Conservation (phyloP, 2,888 invertebrate species). For the Pachydiplax longipennis region DNA sequence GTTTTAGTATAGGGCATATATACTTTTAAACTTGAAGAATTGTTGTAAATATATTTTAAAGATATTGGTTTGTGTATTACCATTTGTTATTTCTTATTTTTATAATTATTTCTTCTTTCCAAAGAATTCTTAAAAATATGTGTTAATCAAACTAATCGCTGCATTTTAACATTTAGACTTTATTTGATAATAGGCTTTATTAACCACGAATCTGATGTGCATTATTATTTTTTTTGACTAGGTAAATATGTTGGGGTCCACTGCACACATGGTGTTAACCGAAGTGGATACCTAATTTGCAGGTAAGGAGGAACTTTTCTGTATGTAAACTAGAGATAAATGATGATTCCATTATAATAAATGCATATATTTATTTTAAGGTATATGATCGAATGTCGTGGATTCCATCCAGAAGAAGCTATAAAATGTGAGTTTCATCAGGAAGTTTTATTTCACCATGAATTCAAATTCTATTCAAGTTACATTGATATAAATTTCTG, state of each 20-base stretch:
- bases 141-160: too few relatives aligned
- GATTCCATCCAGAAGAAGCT: constrained; percentile 19
- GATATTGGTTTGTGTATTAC: too few relatives aligned
- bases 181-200: too few relatives aligned
- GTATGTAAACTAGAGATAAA: too few relatives aligned
- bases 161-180: too few relatives aligned
- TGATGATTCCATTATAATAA: neutral
- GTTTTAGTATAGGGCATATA: too few relatives aligned
- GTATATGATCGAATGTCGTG: constrained; percentile 26
- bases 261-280: constrained; percentile 50
- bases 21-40: too few relatives aligned
- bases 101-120: too few relatives aligned
- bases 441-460: neutral
- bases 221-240: neutral
- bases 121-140: too few relatives aligned
- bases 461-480: neutral
- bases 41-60: too few relatives aligned
- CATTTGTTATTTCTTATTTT: too few relatives aligned
- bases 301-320: constrained; percentile 7
- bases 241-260: constrained; percentile 48
- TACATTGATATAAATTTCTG: neutral
- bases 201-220: neutral
- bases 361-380: neutral
- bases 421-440: neutral
- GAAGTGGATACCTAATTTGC: constrained; percentile 46